Evolutionary conservation across 1,140 invertebrate genomes (phyloP), one percentile per base, ranked within the genome.

Genomic region (Magallana ariakensis): DNA sequence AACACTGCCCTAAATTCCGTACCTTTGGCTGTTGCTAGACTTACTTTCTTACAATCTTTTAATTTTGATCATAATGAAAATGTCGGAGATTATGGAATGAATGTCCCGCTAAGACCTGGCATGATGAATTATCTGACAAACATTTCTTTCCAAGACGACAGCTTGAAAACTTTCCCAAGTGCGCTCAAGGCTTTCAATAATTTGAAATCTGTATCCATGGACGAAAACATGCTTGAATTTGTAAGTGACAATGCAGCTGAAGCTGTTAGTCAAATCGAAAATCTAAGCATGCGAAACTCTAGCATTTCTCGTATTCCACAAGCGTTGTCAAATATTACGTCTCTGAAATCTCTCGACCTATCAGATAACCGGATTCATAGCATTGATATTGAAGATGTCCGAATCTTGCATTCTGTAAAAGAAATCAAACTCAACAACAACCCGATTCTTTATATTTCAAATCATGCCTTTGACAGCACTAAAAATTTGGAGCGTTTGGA

Each of bases 371-470:
- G 54, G 4, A 87, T 89, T 33, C 88, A 89, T 26, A 85, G 85
- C n/a, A 87, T 89, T 10, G 85, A 89, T 58, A 57, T 53, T 4
- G 60, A 86, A 46, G 88, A 89, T 19, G 54, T 89, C 22, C 33
- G 70, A 33, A 80, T 85, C 13, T 54, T 86, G 1, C 46, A 19
- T n/a, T 58, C 84, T 16, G 53, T 89, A 4, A n/a, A 82, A 54
- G 82, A 54, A 13, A 26, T 89, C 9, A 89, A 83, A 54, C n/a
- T 89, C 0, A 89, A 84, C 22, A 62, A 87, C 9, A 89, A 89
- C 58, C 88, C 88, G 8, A 87, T 89, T 33, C 56, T 87, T 13
- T 89, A 89, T n/a, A 66, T 89, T 82, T 89, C 88, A 16, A 58
- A 82, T 22, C n/a, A 87, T 56, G 85, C 88, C 1, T 89, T 89